Base-by-base conservation (phyloP, 2,113 vertebrate species). In the Trematocara variabile region DNA sequence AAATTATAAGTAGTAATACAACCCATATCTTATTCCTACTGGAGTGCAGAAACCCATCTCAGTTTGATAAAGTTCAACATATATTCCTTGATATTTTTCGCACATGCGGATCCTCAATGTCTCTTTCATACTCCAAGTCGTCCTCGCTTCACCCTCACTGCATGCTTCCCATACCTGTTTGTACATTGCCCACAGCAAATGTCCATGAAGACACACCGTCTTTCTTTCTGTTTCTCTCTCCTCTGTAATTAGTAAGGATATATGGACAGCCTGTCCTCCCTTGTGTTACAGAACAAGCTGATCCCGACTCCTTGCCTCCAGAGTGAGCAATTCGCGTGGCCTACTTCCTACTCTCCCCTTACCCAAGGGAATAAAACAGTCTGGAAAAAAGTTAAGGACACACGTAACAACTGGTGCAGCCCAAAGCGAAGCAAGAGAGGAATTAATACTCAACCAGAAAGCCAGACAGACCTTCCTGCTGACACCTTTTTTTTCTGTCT, bases 261-360 rank as follows among this genome's bases (percentile, higher is more conserved):
- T 90, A 87, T 83, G 84, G 79, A 80, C 78, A 60, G 82, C 82
- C 88, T 85, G 81, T 85, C 80, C 82, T 81, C 82, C 78, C 80
- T 63, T 84, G 88, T 88, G 83, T 85, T 92, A 80, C n/a, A 55
- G 58, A 88, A 82, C n/a, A 13, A 86, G 80, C 83, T 34, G 12
- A 86, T 92, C 82, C 81, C 88, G 87, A 92, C 92, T 82, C 60
- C 63, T 70, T 78, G 90, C 91, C 78, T 90, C 85, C 82, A 65
- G 56, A 91, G 86, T 73, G 86, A 92, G 92, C 87, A 79, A 84
- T 89, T 86, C 86, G 85, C 70, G 52, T 94, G 94, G 91, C 95
- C 94, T 93, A 93, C 89, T 94, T 93, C 91, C 84, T 89, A 80
- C 83, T 82, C 88, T 88, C 77, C 25, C 88, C 56, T 39, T 33